phyloP scores from a whole-genome alignment of 2,797 vertebrate genomes.

The Aldrovandia affinis region DNA sequence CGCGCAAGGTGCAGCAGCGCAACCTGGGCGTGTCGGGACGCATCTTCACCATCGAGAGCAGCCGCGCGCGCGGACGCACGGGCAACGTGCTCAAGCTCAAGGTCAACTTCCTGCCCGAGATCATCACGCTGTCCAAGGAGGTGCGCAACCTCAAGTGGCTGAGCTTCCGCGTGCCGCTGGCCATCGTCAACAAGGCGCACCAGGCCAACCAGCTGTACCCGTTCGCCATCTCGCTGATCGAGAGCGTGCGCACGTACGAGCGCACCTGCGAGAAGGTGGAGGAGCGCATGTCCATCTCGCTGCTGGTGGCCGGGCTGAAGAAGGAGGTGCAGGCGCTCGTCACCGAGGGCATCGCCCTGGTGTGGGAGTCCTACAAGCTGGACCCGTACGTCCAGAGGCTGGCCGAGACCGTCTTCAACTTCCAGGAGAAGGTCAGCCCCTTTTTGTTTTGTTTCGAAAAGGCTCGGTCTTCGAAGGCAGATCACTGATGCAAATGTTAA shows the following conservation, averaged over 20 bases:
- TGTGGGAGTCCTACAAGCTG: conserved; percentile 99
- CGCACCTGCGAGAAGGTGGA: conserved; percentile 98
- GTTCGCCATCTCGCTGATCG: conserved; percentile 96
- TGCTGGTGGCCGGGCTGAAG: conserved; percentile 94
- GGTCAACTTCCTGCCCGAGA: conserved; percentile 98
- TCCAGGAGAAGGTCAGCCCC: conserved; percentile 92
- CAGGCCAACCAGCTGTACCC: conserved; percentile 99
- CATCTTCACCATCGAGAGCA: conserved; percentile 96
- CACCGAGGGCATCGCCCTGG: conserved; percentile 91
- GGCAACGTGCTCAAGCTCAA: conserved; percentile 96
- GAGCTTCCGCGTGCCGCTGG: conserved; percentile 94
- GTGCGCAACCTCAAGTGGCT: conserved; percentile 99
- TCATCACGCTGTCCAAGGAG: conserved; percentile 97
- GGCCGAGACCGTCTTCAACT: conserved; percentile 97
- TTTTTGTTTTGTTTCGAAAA: background rate
- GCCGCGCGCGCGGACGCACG: conserved; percentile 87
- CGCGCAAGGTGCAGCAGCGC: conserved; percentile 96
- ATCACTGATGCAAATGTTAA: background rate
- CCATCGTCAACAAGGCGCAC: conserved; percentile 98
- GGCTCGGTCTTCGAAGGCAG: background rate
- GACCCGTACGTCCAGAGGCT: conserved; percentile 96
- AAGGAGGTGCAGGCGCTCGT: conserved; percentile 94
- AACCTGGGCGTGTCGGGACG: conserved; percentile 96
- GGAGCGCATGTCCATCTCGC: conserved; percentile 88
- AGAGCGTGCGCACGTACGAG: conserved; percentile 96